A percentile compares a stretch with the other conserved stretches of the same genome.
Conservation (phyloP, 2,888 invertebrate genomes). For the Disparrhopalites patrizii region DNA sequence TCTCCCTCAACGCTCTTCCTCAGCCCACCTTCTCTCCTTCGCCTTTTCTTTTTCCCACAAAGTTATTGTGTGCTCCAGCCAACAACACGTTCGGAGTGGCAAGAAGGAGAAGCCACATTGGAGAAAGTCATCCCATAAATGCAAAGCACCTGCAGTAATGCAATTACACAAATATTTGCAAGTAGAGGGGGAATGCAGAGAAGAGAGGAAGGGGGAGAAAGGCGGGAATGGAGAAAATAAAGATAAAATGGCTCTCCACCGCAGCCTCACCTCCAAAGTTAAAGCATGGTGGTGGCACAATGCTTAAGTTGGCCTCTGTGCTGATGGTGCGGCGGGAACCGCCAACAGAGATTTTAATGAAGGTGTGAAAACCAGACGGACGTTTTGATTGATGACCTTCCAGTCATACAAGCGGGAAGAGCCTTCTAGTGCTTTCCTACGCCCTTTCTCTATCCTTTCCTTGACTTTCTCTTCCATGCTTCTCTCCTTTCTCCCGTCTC, state of each 20-base stretch:
- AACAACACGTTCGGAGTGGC: no score
- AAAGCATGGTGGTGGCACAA: background rate
- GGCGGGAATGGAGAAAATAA: no score
- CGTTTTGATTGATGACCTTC: conserved; percentile 24
- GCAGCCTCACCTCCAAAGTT: no score
- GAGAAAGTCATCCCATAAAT: no score
- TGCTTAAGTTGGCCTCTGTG: background rate
- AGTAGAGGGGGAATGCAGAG: background rate
- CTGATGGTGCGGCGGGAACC: background rate
- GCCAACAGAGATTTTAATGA: conserved; percentile 19
- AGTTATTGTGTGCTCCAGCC: no score
- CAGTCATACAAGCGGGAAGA: background rate
- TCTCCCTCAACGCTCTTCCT: no score
- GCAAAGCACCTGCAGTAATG: background rate
- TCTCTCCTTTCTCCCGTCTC: background rate
- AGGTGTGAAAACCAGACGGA: conserved; percentile 18
- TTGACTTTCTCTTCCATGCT: background rate
- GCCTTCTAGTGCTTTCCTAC: background rate
- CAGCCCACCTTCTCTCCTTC: no score
- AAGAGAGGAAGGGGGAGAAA: background rate
- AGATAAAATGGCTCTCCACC: no score
- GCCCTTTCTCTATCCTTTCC: background rate
- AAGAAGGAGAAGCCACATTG: no score
- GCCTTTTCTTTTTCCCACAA: no score
- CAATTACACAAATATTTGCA: background rate